Conservation (phyloP, 2,797 vertebrate genomes). For the Capromys pilorides region DNA sequence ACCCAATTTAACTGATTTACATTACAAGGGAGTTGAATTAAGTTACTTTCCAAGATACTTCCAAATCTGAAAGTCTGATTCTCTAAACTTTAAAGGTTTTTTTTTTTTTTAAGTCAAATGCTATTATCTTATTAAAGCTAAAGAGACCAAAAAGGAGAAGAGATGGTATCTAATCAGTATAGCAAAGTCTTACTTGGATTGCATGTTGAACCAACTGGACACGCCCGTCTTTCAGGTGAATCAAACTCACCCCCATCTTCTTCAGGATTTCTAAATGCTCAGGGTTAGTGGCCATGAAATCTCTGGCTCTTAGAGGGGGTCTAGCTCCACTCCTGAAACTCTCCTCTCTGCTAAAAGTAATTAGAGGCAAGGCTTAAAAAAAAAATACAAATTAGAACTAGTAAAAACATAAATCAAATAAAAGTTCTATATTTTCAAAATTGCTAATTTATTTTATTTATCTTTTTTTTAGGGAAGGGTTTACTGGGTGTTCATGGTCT, state of each 20-base stretch:
- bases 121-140: constrained; percentile 41
- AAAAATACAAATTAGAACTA: constrained; percentile 35
- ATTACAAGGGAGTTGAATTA: background rate
- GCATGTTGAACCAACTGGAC: constrained; percentile 99
- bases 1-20: background rate
- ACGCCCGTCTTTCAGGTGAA: constrained; percentile 97
- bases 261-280: constrained; percentile 98
- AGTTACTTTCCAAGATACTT: constrained; percentile 51
- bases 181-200: constrained; percentile 91
- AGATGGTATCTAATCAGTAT: background rate
- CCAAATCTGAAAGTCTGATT: constrained; percentile 34
- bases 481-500: too few relatives aligned
- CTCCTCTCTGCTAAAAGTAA: constrained; percentile 86
- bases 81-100: background rate
- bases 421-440: constrained; percentile 54
- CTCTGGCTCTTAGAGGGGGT: constrained; percentile 95
- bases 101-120: background rate
- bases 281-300: constrained; percentile 99
- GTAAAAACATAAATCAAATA: constrained; percentile 40
- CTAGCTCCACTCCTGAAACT: constrained; percentile 87
- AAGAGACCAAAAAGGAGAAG: background rate
- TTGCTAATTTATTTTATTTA: constrained; percentile 45
- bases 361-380: constrained; percentile 71
- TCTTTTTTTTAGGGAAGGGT: too few relatives aligned
- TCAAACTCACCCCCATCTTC: constrained; percentile 98